These are phyloP conservation scores for Myodes glareolus DNA, from an alignment of 2,113 vertebrate species.

Conservation along the genomic window DNA sequence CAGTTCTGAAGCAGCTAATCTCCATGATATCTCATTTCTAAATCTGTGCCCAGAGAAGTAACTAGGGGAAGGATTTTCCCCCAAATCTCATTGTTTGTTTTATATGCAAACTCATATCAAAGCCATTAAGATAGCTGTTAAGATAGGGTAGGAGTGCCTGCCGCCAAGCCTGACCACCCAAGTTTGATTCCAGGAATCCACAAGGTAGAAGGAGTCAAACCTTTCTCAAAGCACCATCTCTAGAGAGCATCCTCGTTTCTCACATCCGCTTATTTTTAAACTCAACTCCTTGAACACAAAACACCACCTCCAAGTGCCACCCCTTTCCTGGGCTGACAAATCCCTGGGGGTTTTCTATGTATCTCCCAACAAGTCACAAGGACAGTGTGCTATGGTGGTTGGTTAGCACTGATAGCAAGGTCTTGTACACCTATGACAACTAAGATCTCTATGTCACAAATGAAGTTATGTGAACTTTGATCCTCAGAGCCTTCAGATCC, in stretches of 20 bases:
- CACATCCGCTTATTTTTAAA: slow-evolving; percentile 54
- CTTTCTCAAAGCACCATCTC: background rate
- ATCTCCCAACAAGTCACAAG: background rate
- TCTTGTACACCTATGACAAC: background rate
- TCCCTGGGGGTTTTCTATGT: slow-evolving; percentile 6
- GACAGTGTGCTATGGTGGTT: background rate
- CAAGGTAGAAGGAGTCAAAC: background rate
- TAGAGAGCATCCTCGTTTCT: background rate
- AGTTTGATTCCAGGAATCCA: background rate
- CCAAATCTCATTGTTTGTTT: background rate
- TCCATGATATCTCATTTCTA: background rate
- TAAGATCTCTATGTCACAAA: background rate
- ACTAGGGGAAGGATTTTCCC: background rate
- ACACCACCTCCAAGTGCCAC: background rate
- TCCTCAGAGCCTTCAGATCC: background rate
- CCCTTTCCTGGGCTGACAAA: slow-evolving; percentile 9
- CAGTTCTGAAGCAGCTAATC: background rate
- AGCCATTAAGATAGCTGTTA: background rate
- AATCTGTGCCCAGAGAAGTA: background rate
- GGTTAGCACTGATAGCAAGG: background rate
- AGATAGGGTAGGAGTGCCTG: background rate
- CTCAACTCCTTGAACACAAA: slow-evolving; percentile 11
- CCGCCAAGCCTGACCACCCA: background rate
- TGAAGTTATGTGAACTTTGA: slow-evolving; percentile 2
- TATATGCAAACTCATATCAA: background rate